A percentile compares a stretch with the other conserved stretches of the same genome.
phyloP scores from a whole-genome alignment of 92 coral and sea anemone species.

The Anthopleura xanthogrammica region DNA sequence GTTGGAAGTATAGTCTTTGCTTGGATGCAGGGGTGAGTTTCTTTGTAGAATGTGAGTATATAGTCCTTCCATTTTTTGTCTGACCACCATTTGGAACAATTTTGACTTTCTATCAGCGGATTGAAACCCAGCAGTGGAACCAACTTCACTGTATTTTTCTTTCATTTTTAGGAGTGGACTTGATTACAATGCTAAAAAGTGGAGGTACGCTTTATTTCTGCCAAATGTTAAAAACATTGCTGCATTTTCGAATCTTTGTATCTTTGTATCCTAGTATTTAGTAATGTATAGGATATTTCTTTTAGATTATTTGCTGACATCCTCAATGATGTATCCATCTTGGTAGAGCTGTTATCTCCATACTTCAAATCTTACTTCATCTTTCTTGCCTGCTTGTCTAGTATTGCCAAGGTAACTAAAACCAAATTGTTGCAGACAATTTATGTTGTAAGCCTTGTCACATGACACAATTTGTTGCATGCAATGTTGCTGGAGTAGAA shows the following conservation, averaged over 20 bases:
- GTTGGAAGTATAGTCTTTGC: slow-evolving; percentile 94
- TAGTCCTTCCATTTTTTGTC: too few relatives aligned
- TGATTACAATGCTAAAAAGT: slow-evolving; percentile 98
- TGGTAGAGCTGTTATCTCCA: slow-evolving; percentile 84
- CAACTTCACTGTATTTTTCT: neutral
- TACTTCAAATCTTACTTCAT: slow-evolving; percentile 83
- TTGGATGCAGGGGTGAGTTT: slow-evolving; percentile 90
- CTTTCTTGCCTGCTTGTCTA: slow-evolving; percentile 87
- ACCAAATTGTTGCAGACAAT: too few relatives aligned
- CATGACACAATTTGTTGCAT: too few relatives aligned
- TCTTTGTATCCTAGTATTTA: neutral
- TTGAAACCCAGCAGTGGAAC: too few relatives aligned
- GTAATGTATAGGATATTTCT: neutral
- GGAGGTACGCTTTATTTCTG: slow-evolving; percentile 59
- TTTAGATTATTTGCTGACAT: slow-evolving; percentile 90
- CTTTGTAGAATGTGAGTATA: neutral
- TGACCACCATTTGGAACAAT: neutral
- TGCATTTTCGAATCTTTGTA: neutral
- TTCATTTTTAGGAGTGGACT: slow-evolving; percentile 71
- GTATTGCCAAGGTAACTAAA: slow-evolving; percentile 75
- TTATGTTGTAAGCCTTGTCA: too few relatives aligned
- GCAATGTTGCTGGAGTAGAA: too few relatives aligned
- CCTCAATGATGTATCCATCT: slow-evolving; percentile 80
- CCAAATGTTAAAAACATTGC: neutral
- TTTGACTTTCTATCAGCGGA: too few relatives aligned